A percentile compares a stretch with the other conserved stretches of the same genome.
Evolutionary conservation across 1,140 invertebrate species (phyloP).

Genomic region (Contarinia nasturtii): DNA sequence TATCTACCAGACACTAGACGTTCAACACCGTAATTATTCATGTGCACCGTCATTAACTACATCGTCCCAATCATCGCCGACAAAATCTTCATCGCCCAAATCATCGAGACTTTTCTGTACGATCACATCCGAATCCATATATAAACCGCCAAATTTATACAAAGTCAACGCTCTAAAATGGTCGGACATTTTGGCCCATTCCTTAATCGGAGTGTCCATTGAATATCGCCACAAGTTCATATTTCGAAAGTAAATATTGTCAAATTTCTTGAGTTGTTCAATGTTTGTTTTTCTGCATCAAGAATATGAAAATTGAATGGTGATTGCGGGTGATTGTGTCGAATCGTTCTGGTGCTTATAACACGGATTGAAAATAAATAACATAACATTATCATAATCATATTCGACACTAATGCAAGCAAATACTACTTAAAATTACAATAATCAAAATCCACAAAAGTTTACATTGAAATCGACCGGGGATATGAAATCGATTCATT

Average conservation of each 20-base stretch:
- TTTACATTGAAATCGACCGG: no score
- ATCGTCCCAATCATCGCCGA: conserved; percentile 36
- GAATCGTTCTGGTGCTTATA: no score
- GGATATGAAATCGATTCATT: no score
- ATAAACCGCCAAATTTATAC: conserved; percentile 59
- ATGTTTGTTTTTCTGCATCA: no score
- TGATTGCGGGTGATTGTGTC: no score
- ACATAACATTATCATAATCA: no score
- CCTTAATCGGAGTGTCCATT: conserved; percentile 34
- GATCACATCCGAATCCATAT: conserved; percentile 57
- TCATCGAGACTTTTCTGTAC: conserved; percentile 37
- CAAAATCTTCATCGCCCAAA: conserved; percentile 38
- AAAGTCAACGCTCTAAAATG: conserved; percentile 49
- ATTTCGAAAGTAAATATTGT: conserved; percentile 35
- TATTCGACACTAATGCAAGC: no score
- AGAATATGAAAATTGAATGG: no score
- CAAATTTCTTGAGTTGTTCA: conserved; percentile 27
- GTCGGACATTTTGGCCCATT: conserved; percentile 41
- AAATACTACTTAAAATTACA: no score
- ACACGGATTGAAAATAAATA: no score
- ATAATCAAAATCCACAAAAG: no score
- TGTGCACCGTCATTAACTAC: conserved; percentile 43
- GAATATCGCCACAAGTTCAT: conserved; percentile 35
- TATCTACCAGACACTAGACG: no score
- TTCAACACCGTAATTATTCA: conserved; percentile 32